Evolutionary conservation across 2,113 vertebrate genomes (phyloP).

Genomic region (Anthoscopus minutus): DNA sequence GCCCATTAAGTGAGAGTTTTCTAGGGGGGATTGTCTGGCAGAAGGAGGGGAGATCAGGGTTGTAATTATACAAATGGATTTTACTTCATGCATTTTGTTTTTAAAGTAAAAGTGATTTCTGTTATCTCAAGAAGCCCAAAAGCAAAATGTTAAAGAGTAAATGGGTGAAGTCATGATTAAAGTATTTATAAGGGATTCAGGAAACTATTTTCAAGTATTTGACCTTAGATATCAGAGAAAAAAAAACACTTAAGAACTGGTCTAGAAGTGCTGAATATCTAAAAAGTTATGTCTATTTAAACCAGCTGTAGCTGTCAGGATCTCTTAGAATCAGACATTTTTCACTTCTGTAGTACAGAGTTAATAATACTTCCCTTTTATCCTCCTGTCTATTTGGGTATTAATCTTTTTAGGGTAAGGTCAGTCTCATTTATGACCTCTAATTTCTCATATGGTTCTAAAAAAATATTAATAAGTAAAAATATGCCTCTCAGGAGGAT

Average conservation of each 20-base stretch:
- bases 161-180: neutral
- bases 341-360: neutral
- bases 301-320: neutral
- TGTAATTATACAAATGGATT: slow-evolving; percentile 47
- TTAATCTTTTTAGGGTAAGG: neutral
- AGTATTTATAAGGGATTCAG: neutral
- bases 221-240: neutral
- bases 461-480: slow-evolving; percentile 56
- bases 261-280: neutral
- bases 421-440: neutral
- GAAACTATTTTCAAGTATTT: neutral
- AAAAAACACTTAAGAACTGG: neutral
- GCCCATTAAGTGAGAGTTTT: slow-evolving; percentile 38
- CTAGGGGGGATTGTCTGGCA: slow-evolving; percentile 2
- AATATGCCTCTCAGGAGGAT: slow-evolving; percentile 24
- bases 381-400: neutral
- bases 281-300: neutral
- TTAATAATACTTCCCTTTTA: slow-evolving; percentile 14
- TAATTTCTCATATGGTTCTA: neutral
- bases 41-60: neutral
- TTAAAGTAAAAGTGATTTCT: slow-evolving; percentile 50
- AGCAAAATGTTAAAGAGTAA: slow-evolving; percentile 33
- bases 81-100: slow-evolving; percentile 53
- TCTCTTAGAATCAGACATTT: neutral
- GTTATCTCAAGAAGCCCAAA: slow-evolving; percentile 46